These are phyloP conservation scores for Mirza zaza DNA, from an alignment of 2,113 vertebrate species.

Conservation along the genomic window DNA sequence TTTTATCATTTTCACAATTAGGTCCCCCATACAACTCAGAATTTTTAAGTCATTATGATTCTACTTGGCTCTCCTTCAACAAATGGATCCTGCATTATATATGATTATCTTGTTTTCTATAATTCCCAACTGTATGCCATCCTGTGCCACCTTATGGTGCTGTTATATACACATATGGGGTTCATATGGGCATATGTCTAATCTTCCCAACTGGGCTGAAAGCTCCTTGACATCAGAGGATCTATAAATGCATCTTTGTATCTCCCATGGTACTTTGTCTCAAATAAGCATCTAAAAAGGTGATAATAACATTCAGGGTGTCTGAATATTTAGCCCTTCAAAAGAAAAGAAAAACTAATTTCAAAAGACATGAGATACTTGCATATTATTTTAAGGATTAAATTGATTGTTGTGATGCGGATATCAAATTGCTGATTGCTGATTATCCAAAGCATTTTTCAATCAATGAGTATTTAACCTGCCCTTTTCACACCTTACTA, in stretches of 20 bases:
- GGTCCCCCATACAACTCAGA: neutral
- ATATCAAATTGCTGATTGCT: neutral
- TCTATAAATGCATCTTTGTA: neutral
- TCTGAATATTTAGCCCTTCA: neutral
- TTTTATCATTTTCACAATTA: neutral
- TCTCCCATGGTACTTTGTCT: neutral
- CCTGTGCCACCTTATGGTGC: neutral
- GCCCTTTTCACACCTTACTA: neutral
- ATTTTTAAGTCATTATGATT: neutral
- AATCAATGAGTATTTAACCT: neutral
- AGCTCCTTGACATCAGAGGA: neutral
- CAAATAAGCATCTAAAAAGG: neutral
- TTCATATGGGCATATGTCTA: neutral
- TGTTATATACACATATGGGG: neutral
- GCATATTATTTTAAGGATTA: neutral
- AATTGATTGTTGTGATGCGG: neutral
- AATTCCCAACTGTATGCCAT: neutral
- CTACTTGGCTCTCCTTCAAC: constrained; percentile 9
- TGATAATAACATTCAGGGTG: neutral
- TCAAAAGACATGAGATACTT: neutral
- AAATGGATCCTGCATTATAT: neutral
- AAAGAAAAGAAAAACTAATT: constrained; percentile 22
- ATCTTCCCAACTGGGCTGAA: neutral
- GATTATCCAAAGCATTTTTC: neutral
- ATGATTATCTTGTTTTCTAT: constrained; percentile 29